Percentiles rank a stretch among this genome's conserved stretches.
Conservation (phyloP, 2,113 vertebrate genomes). For the Fulmarus glacialis region DNA sequence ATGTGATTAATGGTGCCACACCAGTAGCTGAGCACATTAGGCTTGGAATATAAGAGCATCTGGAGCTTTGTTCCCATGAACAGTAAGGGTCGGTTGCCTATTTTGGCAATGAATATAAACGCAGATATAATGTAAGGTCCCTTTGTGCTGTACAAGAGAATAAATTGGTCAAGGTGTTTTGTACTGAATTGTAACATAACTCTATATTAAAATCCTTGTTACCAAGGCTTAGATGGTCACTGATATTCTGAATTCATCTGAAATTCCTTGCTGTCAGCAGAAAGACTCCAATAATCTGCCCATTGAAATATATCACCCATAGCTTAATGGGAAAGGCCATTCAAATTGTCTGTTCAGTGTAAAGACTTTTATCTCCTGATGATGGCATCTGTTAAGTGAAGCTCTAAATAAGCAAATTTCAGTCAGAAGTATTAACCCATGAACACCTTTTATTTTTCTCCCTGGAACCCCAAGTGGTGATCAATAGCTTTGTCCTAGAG, state of each 20-base stretch:
- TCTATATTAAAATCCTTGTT: background rate
- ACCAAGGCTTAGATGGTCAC: background rate
- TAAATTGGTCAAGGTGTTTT: slow-evolving; percentile 7
- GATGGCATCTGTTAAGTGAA: slow-evolving; percentile 3
- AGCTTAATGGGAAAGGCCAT: slow-evolving; percentile 24
- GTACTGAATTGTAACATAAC: background rate
- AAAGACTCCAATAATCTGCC: background rate
- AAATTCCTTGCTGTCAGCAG: slow-evolving; percentile 13
- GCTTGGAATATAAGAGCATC: slow-evolving; percentile 25
- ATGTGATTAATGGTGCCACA: background rate
- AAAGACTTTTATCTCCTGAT: background rate
- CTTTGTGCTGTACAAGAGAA: background rate
- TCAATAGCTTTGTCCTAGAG: background rate
- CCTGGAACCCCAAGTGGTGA: background rate
- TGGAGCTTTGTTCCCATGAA: slow-evolving; percentile 38
- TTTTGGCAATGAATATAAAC: slow-evolving; percentile 37
- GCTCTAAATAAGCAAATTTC: background rate
- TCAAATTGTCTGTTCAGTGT: background rate
- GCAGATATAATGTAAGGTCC: background rate
- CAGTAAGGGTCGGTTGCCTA: background rate
- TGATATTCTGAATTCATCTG: slow-evolving; percentile 11
- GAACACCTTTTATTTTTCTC: background rate
- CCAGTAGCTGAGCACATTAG: background rate
- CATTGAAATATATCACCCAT: background rate
- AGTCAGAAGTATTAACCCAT: background rate